Percentiles rank a stretch among this genome's conserved stretches.
phyloP scores from a whole-genome alignment of 2,888 invertebrate species.

The Trichacis sp. region DNA sequence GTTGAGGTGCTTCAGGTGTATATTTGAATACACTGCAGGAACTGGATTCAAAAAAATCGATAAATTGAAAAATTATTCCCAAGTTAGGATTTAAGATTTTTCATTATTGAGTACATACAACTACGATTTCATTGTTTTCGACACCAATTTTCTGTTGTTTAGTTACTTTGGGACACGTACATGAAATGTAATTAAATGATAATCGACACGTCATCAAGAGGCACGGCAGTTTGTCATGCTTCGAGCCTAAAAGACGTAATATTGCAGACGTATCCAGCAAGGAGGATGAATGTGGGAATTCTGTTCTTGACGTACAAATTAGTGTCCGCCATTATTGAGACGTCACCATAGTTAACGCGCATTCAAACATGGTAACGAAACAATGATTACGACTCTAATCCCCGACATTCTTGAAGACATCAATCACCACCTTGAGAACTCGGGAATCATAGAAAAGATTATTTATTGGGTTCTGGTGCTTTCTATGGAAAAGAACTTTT shows the following conservation, averaged over 20 bases:
- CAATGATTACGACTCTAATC: conserved; percentile 32
- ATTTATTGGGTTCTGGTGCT: not conserved
- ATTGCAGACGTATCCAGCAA: conserved; percentile 58
- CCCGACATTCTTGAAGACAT: conserved; percentile 23
- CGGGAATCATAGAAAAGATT: not conserved
- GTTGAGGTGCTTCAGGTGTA: conserved; percentile 47
- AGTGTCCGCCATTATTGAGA: conserved; percentile 69
- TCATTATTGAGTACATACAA: too few species aligned
- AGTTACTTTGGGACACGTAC: too few species aligned
- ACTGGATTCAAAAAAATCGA: too few species aligned
- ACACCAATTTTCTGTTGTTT: too few species aligned
- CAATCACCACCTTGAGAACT: not conserved
- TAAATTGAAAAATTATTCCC: too few species aligned
- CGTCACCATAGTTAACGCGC: conserved; percentile 67
- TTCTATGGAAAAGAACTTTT: conserved; percentile 9
- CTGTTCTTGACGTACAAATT: conserved; percentile 69
- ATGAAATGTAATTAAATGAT: conserved; percentile 30
- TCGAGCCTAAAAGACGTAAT: conserved; percentile 66
- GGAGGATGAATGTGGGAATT: conserved; percentile 51
- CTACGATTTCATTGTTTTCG: too few species aligned
- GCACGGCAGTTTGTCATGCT: conserved; percentile 65
- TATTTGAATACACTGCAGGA: too few species aligned
- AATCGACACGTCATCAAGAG: conserved; percentile 34
- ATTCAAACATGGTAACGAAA: conserved; percentile 56
- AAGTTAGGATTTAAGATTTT: too few species aligned